Evolutionary conservation across 2,888 invertebrate genomes (phyloP).

Genomic region (Rhaphigaster nebulosa): DNA sequence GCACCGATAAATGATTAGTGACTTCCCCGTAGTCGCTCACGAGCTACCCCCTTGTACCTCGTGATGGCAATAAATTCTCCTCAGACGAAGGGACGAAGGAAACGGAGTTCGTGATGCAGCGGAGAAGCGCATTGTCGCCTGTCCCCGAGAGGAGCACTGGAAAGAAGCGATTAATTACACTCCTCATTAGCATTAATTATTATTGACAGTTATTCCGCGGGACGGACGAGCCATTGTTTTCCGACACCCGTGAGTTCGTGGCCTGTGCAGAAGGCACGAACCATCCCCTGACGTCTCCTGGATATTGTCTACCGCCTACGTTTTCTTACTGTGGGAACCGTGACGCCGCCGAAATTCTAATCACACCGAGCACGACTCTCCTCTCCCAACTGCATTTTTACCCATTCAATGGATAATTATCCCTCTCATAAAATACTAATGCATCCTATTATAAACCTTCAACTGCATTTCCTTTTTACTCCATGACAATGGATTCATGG

Average conservation of each 20-base stretch:
- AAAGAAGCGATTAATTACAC: constrained; percentile 59
- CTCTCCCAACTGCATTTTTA: neutral
- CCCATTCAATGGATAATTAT: constrained; percentile 35
- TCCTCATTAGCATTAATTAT: constrained; percentile 61
- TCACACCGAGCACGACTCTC: constrained; percentile 39
- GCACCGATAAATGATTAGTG: neutral
- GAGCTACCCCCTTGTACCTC: constrained; percentile 37
- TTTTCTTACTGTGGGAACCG: constrained; percentile 37
- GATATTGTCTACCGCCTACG: constrained; percentile 7
- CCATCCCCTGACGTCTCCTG: neutral
- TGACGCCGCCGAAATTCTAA: constrained; percentile 30
- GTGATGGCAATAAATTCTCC: constrained; percentile 47
- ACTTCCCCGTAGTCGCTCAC: neutral
- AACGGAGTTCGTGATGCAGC: constrained; percentile 32
- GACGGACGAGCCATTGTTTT: constrained; percentile 38
- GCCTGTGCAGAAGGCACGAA: constrained; percentile 23
- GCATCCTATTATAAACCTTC: constrained; percentile 7
- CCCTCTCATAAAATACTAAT: constrained; percentile 31
- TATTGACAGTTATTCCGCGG: constrained; percentile 60
- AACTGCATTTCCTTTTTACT: neutral
- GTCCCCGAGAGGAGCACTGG: neutral
- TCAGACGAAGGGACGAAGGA: neutral
- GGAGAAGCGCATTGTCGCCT: constrained; percentile 32
- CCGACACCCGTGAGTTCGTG: constrained; percentile 33
- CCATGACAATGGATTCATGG: neutral